These are phyloP conservation scores for Drosophila sp. DNA, from an alignment of 1,140 invertebrate genomes.

Conservation along the genomic window DNA sequence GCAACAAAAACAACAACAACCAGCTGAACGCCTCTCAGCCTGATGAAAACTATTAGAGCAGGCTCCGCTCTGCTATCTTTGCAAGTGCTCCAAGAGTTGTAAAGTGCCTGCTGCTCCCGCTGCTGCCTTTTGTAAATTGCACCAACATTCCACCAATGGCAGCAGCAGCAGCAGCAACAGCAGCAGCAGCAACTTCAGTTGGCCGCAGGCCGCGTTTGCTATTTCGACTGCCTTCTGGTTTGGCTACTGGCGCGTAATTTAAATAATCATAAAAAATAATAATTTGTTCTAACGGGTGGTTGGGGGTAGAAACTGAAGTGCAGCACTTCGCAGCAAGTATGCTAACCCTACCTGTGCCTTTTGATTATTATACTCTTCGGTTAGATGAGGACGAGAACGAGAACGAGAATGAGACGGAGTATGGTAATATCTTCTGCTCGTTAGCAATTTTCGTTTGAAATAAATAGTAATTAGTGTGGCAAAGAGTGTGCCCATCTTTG, in stretches of 20 bases:
- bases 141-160: slow-evolving; percentile 57
- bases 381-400: slow-evolving; percentile 2
- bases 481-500: slow-evolving; percentile 60
- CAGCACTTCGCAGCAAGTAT: neutral
- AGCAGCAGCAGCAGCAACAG: neutral
- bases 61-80: slow-evolving; percentile 34
- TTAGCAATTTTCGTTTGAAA: slow-evolving; percentile 82
- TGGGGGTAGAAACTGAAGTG: neutral
- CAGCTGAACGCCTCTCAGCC: slow-evolving; percentile 50
- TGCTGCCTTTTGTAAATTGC: slow-evolving; percentile 68
- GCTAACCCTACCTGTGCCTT: slow-evolving; percentile 28
- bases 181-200: slow-evolving; percentile 10
- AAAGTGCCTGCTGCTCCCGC: slow-evolving; percentile 62
- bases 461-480: slow-evolving; percentile 82
- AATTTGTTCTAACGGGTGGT: slow-evolving; percentile 67
- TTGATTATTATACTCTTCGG: slow-evolving; percentile 64
- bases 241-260: slow-evolving; percentile 67
- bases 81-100: slow-evolving; percentile 56
- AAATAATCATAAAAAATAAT: slow-evolving; percentile 83
- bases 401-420: slow-evolving; percentile 1
- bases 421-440: slow-evolving; percentile 80
- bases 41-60: slow-evolving; percentile 78
- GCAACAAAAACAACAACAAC: slow-evolving; percentile 41
- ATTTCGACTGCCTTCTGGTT: slow-evolving; percentile 28
- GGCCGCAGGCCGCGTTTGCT: slow-evolving; percentile 8